A percentile compares a stretch with the other conserved stretches of the same genome.
phyloP scores from a whole-genome alignment of 2,797 vertebrate species.

The Lepus townsendii region DNA sequence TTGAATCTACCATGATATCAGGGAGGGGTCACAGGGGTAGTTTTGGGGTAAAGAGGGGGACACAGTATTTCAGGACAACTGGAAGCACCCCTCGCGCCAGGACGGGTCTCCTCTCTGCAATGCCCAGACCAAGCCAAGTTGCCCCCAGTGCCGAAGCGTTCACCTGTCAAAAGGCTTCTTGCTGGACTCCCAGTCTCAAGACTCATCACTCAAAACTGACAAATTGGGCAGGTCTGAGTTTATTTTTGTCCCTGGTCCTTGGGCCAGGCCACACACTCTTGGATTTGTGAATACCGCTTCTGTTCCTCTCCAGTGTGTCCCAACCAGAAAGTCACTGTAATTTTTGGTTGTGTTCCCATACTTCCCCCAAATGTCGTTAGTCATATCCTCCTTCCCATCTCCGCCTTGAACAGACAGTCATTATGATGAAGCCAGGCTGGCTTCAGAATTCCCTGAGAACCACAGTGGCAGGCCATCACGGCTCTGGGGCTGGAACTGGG shows the following conservation, averaged over 20 bases:
- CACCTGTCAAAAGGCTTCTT: slow-evolving; percentile 52
- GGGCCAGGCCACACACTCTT: slow-evolving; percentile 32
- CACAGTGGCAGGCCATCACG: slow-evolving; percentile 76
- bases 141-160: not conserved
- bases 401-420: slow-evolving; percentile 79
- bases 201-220: slow-evolving; percentile 34
- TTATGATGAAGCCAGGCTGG: slow-evolving; percentile 77
- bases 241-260: slow-evolving; percentile 68
- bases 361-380: slow-evolving; percentile 78
- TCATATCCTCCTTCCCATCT: slow-evolving; percentile 80
- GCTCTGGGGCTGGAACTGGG: slow-evolving; percentile 74
- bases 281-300: slow-evolving; percentile 62
- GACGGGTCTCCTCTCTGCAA: not conserved
- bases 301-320: slow-evolving; percentile 72
- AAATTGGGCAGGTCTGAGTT: slow-evolving; percentile 49
- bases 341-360: slow-evolving; percentile 78
- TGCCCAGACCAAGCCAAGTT: not conserved
- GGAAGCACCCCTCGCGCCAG: not conserved
- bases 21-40: not conserved
- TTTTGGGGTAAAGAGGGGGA: not conserved
- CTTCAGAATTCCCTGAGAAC: slow-evolving; percentile 82
- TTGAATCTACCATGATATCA: not conserved
- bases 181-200: not conserved
- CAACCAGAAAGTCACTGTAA: slow-evolving; percentile 79
- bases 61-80: not conserved